A percentile compares a stretch with the other conserved stretches of the same genome.
Conservation (phyloP, 2,797 vertebrate genomes). For the Echiichthys vipera region DNA sequence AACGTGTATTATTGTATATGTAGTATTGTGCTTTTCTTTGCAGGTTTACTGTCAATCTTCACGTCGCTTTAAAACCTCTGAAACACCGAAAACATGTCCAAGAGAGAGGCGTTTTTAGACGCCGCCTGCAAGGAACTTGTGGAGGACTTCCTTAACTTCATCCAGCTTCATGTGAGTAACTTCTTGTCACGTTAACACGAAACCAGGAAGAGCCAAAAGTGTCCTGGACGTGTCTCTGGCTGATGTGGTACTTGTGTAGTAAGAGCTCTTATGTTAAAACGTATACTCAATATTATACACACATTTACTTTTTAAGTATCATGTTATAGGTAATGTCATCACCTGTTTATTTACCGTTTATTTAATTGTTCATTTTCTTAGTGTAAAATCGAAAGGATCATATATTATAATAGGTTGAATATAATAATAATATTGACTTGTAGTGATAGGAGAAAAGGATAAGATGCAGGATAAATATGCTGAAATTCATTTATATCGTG, state of each 20-base stretch:
- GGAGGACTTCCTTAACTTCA: conserved; percentile 88
- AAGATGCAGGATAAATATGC: too few relatives aligned
- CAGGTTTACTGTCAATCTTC: background rate
- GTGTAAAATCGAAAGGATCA: too few relatives aligned
- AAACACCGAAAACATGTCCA: conserved; percentile 79
- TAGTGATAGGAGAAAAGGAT: too few relatives aligned
- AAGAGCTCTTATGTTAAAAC: too few relatives aligned
- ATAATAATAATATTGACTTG: too few relatives aligned
- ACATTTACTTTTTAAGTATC: too few relatives aligned
- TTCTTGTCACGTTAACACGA: background rate
- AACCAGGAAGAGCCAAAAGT: background rate
- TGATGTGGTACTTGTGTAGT: accelerated
- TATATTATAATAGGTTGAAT: too few relatives aligned
- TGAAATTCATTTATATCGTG: too few relatives aligned
- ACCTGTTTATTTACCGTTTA: too few relatives aligned
- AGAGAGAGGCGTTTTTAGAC: conserved; percentile 87
- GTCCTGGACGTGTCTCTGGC: background rate
- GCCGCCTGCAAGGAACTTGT: conserved; percentile 83
- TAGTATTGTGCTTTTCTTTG: background rate
- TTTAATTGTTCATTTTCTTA: too few relatives aligned
- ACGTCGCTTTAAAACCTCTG: background rate
- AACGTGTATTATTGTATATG: too few relatives aligned
- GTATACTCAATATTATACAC: background rate
- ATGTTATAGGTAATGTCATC: too few relatives aligned
- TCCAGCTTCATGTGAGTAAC: conserved; percentile 89